phyloP scores from a whole-genome alignment of 1,140 invertebrate species.

The Dendrolimus kikuchii region DNA sequence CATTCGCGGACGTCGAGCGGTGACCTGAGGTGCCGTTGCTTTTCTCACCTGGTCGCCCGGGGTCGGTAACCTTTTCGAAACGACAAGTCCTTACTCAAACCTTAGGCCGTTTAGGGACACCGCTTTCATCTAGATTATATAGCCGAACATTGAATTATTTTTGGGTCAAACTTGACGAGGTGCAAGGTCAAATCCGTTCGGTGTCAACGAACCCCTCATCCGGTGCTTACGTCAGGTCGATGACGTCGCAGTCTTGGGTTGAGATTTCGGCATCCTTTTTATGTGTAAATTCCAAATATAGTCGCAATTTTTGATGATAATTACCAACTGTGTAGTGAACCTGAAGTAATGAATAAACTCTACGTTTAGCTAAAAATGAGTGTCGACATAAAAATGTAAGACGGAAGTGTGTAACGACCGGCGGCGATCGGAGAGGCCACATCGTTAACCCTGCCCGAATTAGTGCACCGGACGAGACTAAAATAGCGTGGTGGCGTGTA shows the following conservation, averaged over 20 bases:
- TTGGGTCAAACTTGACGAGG: conserved; percentile 52
- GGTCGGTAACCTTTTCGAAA: conserved; percentile 48
- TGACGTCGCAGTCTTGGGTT: conserved; percentile 53
- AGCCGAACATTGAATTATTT: conserved; percentile 29
- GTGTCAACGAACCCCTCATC: conserved; percentile 66
- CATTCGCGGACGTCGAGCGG: conserved; percentile 68
- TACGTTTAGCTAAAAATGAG: conserved; percentile 32
- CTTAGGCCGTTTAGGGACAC: conserved; percentile 12
- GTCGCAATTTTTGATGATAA: no score
- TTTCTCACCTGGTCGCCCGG: conserved; percentile 44
- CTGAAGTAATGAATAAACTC: conserved; percentile 13
- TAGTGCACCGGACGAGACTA: conserved; percentile 66
- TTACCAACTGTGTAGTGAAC: conserved; percentile 25
- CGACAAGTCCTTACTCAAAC: conserved; percentile 19
- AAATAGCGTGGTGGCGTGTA: conserved; percentile 68
- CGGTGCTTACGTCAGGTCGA: conserved; percentile 59
- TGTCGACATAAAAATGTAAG: conserved; percentile 49
- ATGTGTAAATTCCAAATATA: not conserved
- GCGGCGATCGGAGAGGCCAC: conserved; percentile 52
- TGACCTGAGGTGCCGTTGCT: conserved; percentile 64
- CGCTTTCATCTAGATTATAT: conserved; percentile 14
- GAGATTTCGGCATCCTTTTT: conserved; percentile 17
- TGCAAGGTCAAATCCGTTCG: conserved; percentile 61
- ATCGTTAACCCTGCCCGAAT: conserved; percentile 70
- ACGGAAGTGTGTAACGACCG: conserved; percentile 56